These are phyloP conservation scores for Buceros bicornis DNA, from an alignment of 2,797 vertebrate species.

Conservation along the genomic window DNA sequence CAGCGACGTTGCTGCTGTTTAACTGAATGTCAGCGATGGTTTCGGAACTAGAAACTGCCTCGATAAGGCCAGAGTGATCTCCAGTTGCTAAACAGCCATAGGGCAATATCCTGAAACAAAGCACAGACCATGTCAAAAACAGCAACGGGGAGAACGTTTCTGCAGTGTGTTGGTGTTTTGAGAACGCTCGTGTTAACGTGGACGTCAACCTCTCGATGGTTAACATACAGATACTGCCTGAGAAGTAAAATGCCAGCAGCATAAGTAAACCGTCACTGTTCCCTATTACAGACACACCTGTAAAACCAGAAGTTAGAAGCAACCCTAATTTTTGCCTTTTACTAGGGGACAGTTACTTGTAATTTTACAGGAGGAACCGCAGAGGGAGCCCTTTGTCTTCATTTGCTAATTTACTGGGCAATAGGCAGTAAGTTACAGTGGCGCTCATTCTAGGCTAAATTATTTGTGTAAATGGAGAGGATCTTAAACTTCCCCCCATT, in stretches of 20 bases:
- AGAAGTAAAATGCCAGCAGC: not conserved
- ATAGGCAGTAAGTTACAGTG: not conserved
- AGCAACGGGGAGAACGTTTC: not conserved
- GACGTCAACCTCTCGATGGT: not conserved
- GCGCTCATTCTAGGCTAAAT: not conserved
- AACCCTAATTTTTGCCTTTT: not conserved
- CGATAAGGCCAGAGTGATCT: slow-evolving; percentile 94
- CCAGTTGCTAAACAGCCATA: slow-evolving; percentile 99
- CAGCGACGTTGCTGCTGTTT: slow-evolving; percentile 96
- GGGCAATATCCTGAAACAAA: slow-evolving; percentile 89
- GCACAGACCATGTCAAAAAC: not conserved
- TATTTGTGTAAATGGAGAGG: not conserved
- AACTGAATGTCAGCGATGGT: slow-evolving; percentile 99
- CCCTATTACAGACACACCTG: too few relatives aligned
- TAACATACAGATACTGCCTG: not conserved
- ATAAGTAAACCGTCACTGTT: not conserved
- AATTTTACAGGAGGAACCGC: not conserved
- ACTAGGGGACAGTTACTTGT: not conserved
- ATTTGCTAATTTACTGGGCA: not conserved
- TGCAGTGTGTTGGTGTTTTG: not conserved
- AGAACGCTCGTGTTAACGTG: not conserved
- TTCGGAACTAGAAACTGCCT: slow-evolving; percentile 94
- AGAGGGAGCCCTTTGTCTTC: slow-evolving; percentile 51
- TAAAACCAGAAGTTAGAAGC: not conserved
- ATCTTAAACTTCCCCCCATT: not conserved